A percentile compares a stretch with the other conserved stretches of the same genome.
These are phyloP conservation scores for Indicator maculatus DNA, from an alignment of 2,113 vertebrate genomes.

Conservation along the genomic window DNA sequence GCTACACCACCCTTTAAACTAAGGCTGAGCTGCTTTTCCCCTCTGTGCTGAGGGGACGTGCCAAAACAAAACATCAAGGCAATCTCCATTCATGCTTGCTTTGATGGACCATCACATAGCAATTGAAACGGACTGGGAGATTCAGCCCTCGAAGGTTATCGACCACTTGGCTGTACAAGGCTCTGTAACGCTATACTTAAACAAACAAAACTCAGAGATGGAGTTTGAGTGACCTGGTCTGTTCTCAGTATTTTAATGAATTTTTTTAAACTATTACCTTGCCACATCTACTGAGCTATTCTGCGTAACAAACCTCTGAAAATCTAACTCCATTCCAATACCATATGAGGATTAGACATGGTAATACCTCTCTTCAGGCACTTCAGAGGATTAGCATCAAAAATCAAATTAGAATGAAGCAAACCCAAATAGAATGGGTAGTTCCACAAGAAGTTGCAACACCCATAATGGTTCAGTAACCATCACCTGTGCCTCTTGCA, in stretches of 20 bases:
- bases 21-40: background rate
- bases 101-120: background rate
- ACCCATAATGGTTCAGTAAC: background rate
- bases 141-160: background rate
- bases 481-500: background rate
- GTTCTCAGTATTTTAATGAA: background rate
- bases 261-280: background rate
- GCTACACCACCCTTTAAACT: background rate
- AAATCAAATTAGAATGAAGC: constrained; percentile 43
- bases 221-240: background rate
- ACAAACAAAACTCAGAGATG: background rate
- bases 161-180: background rate
- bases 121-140: background rate
- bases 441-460: background rate
- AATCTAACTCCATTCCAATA: background rate
- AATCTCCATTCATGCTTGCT: background rate
- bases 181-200: background rate
- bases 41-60: background rate
- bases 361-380: background rate
- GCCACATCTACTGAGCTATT: background rate
- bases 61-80: background rate
- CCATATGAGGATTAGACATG: background rate
- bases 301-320: constrained; percentile 12
- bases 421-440: background rate
- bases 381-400: constrained; percentile 25